Percentiles rank a stretch among this genome's conserved stretches.
Conservation (phyloP, 37 sponge, comb jelly and placozoan genomes). For the Axinella damicornis region DNA sequence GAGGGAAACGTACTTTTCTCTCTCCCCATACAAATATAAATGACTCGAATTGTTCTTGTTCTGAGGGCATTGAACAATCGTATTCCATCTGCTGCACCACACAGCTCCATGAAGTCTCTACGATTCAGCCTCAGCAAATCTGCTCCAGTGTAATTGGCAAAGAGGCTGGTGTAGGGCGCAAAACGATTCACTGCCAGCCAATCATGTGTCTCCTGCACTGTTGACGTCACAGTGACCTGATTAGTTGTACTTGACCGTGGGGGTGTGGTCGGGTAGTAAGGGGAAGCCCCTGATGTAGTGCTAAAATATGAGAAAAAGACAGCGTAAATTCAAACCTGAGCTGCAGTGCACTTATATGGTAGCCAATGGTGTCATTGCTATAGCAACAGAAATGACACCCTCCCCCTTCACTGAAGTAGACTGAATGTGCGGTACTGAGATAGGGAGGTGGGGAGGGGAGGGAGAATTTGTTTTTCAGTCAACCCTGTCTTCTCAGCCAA, state of each 20-base stretch:
- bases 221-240: neutral
- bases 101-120: conserved; percentile 65
- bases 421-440: too few relatives aligned
- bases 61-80: conserved; percentile 61
- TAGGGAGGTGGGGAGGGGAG: too few relatives aligned
- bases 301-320: neutral
- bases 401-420: too few relatives aligned
- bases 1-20: neutral
- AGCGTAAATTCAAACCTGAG: neutral
- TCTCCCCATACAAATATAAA: conserved; percentile 9
- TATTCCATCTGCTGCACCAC: conserved; percentile 80
- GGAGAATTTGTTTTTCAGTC: too few relatives aligned
- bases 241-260: neutral
- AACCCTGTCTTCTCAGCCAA: too few relatives aligned
- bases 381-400: too few relatives aligned
- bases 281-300: conserved; percentile 3
- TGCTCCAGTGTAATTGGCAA: conserved; percentile 66
- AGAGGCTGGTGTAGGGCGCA: conserved; percentile 37
- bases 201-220: conserved; percentile 46
- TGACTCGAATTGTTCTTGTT: neutral
- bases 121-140: conserved; percentile 69
- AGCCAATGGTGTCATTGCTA: too few relatives aligned
- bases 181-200: conserved; percentile 68
- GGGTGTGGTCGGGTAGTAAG: conserved; percentile 24
- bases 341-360: too few relatives aligned